Percentiles rank a stretch among this genome's conserved stretches.
Conservation (phyloP, 2,797 vertebrate species). For the Menidia menidia region DNA sequence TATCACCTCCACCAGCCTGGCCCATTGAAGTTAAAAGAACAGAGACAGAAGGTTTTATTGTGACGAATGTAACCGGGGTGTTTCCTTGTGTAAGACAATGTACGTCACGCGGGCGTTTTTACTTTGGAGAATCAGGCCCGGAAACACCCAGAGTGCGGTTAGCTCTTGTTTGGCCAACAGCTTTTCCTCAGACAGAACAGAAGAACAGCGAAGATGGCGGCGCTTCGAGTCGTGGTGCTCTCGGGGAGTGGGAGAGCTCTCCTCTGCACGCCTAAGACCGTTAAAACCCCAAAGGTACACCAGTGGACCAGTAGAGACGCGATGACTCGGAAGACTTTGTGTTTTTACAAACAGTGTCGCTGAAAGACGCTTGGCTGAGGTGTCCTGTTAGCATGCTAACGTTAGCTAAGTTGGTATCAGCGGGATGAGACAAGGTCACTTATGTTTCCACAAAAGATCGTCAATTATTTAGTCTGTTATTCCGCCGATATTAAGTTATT, state of each 20-base stretch:
- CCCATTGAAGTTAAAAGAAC: too few species aligned
- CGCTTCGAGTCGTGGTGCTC: constrained; percentile 75
- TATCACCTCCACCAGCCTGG: too few species aligned
- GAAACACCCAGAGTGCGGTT: constrained; percentile 15
- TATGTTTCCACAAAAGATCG: neutral
- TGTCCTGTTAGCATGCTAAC: neutral
- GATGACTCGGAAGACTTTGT: fast-evolving
- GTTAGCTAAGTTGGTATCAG: constrained; percentile 26
- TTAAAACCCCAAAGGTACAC: constrained; percentile 72
- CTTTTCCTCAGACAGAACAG: constrained; percentile 4
- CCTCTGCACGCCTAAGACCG: constrained; percentile 63
- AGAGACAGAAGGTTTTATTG: constrained; percentile 9
- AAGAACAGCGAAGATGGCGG: constrained; percentile 79
- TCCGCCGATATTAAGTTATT: fast-evolving
- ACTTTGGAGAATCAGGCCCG: constrained; percentile 40
- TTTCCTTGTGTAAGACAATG: neutral
- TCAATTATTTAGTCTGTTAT: fast-evolving
- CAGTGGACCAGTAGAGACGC: fast-evolving
- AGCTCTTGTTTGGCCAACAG: neutral
- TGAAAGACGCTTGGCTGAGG: fast-evolving
- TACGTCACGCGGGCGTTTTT: neutral
- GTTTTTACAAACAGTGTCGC: fast-evolving
- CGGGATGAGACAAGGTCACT: constrained; percentile 80
- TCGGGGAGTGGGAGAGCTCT: constrained; percentile 77
- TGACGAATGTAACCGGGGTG: neutral